Base-by-base conservation (phyloP, 2,888 invertebrate species). In the Heliconius erato region DNA sequence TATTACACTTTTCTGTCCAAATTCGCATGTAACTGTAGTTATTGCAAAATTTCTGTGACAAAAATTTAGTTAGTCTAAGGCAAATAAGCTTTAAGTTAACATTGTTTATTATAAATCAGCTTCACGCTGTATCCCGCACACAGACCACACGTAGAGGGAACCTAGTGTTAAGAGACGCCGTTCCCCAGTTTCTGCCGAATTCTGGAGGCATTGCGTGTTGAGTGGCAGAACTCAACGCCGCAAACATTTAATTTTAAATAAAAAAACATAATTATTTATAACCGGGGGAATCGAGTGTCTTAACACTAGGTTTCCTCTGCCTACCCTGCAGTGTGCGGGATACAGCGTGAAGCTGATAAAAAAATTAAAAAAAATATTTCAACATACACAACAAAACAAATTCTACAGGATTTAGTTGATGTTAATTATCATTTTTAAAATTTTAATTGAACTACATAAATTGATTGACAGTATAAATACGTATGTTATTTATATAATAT, bases 1-100 rank as follows among this genome's bases (percentile, higher is more conserved):
- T 86, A 85, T 74, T 68, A 65, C 74, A 74, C 65, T 79, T 83
- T 84, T 81, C 74, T 74, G 82, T 80, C 76, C 78, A 49, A 83
- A 83, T 83, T 85, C 85, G 79, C 79, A 84, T 81, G 79, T 72
- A 23, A 72, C 28, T 80, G 67, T 71, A 49, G 32, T 59, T 78
- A 26, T 83, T 81, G 81, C 79, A 69, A 67, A 68, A 81, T 67
- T 28, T 5, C 9, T 35, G 32, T 81, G 71, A 77, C 81, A 78
- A 81, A 78, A 80, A 26, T n/a, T 26, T 44, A 4, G 69, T 40
- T 19, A 19, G 63, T 44, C 23, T 32, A 59, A 44, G 49, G 23
- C n/a, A 67, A 19, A 40, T 54, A 67, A 49, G 28, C 16, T 49
- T 26, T 5, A 19, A 74, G 19, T 16, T 40, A n/a, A 23, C 7